Evolutionary conservation across 2,113 vertebrate species (phyloP).

Genomic region (Sander lucioperca): DNA sequence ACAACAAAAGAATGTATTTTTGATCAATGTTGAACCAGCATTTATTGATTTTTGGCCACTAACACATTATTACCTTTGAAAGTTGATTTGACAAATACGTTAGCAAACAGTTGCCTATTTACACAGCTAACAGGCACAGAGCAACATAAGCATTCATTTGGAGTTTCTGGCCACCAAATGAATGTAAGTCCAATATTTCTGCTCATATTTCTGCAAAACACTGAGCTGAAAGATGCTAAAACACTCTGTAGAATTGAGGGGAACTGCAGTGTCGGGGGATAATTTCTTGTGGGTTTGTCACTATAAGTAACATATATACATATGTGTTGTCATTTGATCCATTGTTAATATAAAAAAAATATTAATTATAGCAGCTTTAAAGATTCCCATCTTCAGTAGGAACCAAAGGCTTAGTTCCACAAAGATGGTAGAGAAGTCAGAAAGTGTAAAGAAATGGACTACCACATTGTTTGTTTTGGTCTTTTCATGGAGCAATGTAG

Average conservation of each 20-base stretch:
- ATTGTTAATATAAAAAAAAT: background rate
- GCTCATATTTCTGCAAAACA: background rate
- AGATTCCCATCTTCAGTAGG: background rate
- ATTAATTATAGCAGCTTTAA: background rate
- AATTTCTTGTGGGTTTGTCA: background rate
- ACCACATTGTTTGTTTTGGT: background rate
- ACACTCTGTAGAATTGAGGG: background rate
- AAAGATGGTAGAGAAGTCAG: background rate
- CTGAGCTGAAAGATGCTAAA: background rate
- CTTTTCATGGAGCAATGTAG: background rate
- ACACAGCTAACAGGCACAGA: background rate
- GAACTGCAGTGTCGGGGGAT: background rate
- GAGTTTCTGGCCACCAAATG: no score
- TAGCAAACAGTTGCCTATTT: background rate
- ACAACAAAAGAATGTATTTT: no score
- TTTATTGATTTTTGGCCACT: background rate
- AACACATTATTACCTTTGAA: background rate
- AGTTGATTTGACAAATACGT: background rate
- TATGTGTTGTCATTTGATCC: background rate
- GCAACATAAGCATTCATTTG: background rate
- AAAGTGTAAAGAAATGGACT: background rate
- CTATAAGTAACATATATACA: background rate
- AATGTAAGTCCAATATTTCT: background rate
- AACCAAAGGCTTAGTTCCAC: background rate
- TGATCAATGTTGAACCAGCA: no score